A percentile compares a stretch with the other conserved stretches of the same genome.
phyloP scores from a whole-genome alignment of 2,113 vertebrate species.

The Tretioscincus oriximinensis region DNA sequence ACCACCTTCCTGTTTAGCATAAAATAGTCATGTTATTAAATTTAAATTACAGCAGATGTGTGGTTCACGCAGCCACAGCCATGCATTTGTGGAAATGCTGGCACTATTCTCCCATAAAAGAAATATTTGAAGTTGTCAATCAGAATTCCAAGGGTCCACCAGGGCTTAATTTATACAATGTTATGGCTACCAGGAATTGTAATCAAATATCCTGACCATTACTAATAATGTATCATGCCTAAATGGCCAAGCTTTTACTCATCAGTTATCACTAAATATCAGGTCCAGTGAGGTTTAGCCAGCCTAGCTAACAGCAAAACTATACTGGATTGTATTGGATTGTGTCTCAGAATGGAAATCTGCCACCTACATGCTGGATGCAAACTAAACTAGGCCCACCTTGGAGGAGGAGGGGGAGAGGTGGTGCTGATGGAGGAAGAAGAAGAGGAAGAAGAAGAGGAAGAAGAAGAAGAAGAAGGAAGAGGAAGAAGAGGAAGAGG shows the following conservation, averaged over 20 bases:
- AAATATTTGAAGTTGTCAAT: not conserved
- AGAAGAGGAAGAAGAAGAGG: too few species aligned
- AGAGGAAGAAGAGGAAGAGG: too few species aligned
- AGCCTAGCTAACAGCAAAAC: not conserved
- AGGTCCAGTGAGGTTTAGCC: not conserved
- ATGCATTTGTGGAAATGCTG: not conserved
- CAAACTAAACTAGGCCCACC: too few species aligned
- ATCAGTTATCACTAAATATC: not conserved
- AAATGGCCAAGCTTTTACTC: not conserved
- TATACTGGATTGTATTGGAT: too few species aligned
- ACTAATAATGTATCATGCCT: not conserved
- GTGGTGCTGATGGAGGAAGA: too few species aligned
- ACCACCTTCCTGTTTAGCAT: conserved; percentile 5
- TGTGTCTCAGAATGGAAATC: too few species aligned
- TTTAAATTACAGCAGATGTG: conserved; percentile 10
- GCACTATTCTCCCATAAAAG: not conserved
- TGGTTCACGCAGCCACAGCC: conserved; percentile 13
- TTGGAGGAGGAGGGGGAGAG: too few species aligned
- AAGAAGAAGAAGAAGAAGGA: too few species aligned
- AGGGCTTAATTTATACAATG: not conserved
- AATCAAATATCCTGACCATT: not conserved
- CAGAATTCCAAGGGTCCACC: not conserved
- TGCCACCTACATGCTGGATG: not conserved
- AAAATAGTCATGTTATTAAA: conserved; percentile 23
- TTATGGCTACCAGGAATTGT: not conserved